These are phyloP conservation scores for Mormyrops boulengeri DNA, from an alignment of 2,797 vertebrate species.

Conservation along the genomic window DNA sequence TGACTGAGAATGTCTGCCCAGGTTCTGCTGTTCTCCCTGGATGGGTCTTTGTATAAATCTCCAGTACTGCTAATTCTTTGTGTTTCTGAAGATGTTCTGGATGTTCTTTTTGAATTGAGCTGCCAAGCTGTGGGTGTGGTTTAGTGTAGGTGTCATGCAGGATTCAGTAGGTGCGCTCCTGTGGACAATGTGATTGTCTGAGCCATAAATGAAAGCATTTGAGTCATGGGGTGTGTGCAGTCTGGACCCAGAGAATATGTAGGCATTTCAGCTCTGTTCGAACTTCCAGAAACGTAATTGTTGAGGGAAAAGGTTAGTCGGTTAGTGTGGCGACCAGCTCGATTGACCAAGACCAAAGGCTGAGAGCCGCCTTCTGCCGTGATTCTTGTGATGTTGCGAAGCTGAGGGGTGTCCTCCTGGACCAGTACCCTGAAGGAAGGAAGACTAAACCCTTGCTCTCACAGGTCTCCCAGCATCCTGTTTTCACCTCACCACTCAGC, in stretches of 20 bases:
- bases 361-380: background rate
- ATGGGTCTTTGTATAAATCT: background rate
- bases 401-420: background rate
- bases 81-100: background rate
- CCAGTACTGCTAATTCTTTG: background rate
- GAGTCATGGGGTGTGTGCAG: background rate
- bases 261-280: background rate
- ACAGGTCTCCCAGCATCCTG: background rate
- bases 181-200: background rate
- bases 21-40: background rate
- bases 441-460: background rate
- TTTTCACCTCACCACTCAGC: background rate
- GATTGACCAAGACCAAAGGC: background rate
- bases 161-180: background rate
- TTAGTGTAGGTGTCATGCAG: background rate
- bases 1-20: constrained; percentile 70
- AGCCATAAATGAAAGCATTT: background rate
- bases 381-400: too few relatives aligned
- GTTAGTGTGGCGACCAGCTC: background rate
- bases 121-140: background rate
- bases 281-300: background rate
- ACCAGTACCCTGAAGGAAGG: background rate
- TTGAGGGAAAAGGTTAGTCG: background rate
- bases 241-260: background rate
- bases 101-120: background rate